Evolutionary conservation across 2,797 vertebrate genomes (phyloP), one percentile per base, ranked within the genome.

Genomic region (Anguilla megastoma): DNA sequence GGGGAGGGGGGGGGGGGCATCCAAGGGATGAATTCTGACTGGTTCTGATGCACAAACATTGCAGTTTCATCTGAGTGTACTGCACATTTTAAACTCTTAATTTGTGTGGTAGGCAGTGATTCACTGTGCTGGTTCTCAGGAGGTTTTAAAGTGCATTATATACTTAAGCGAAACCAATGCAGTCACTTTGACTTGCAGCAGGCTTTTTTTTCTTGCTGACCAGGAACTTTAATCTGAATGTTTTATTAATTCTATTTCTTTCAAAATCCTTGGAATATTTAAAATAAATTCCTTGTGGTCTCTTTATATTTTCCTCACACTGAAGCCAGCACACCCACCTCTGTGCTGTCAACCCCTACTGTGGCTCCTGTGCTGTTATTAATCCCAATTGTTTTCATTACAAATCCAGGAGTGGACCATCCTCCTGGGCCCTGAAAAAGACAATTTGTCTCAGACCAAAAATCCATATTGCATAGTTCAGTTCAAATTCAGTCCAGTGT

Each of bases 331-430:
- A 84, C 18, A 52, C 48, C 58, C 63, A 58, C 69, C 87, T 84
- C 66, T 41, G 48, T 8, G 60, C 87, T 87, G 48, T 84, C 87
- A 84, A 82, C 60, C 83, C 82, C 27, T 56, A 12, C 63, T 60
- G 21, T 71, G 83, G 69, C 27, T 87, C 88, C 86, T 84, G 85
- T 87, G 89, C 74, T 76, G 89, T 83, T 66, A 87, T 69, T 86
- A 80, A 18, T 87, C 87, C 87, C 90, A 90, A 87, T 88, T 88
- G 85, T 69, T 82, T 91, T 92, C 87, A 90, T 90, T 89, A 36
- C 90, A 89, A 91, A 89, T 71, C 86, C 90, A 92, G 89, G 85
- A 90, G 88, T 54, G 45, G 50, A 54, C 87, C 36, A 52, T 63
- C 86, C 54, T 82, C 85, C 86, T 30, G 86, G 85, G 41, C 24